These are phyloP conservation scores for Aplochiton taeniatus DNA, from an alignment of 2,797 vertebrate genomes.

Conservation along the genomic window DNA sequence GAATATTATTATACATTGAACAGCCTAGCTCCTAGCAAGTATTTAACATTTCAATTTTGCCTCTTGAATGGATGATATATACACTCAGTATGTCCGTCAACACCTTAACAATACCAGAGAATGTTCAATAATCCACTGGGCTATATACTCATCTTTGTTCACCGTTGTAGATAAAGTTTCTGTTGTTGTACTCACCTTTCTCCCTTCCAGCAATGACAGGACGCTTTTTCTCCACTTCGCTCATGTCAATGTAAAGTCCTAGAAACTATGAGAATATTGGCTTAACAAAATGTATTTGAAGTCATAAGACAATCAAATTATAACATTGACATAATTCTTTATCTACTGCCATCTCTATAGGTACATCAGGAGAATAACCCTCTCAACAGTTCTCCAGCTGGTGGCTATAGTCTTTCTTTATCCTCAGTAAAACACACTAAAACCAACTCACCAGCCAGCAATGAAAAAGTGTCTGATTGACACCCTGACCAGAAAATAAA, in stretches of 20 bases:
- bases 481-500: too few relatives aligned
- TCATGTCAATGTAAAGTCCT: constrained; percentile 33
- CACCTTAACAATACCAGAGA: neutral
- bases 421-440: too few relatives aligned
- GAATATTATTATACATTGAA: constrained; percentile 47
- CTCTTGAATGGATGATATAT: constrained; percentile 18
- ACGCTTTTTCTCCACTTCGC: constrained; percentile 69
- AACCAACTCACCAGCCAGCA: too few relatives aligned
- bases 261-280: neutral
- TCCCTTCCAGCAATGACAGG: constrained; percentile 71
- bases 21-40: constrained; percentile 51
- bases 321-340: too few relatives aligned
- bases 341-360: too few relatives aligned
- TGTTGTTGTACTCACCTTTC: constrained; percentile 64
- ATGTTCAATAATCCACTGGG: neutral
- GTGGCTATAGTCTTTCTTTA: too few relatives aligned
- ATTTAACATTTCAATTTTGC: constrained; percentile 13
- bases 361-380: too few relatives aligned
- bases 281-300: neutral
- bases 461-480: too few relatives aligned
- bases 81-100: neutral
- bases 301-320: too few relatives aligned
- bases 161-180: neutral
- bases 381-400: too few relatives aligned
- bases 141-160: neutral